A percentile compares a stretch with the other conserved stretches of the same genome.
Conservation (phyloP, 2,113 vertebrate genomes). For the Globicephala melas region DNA sequence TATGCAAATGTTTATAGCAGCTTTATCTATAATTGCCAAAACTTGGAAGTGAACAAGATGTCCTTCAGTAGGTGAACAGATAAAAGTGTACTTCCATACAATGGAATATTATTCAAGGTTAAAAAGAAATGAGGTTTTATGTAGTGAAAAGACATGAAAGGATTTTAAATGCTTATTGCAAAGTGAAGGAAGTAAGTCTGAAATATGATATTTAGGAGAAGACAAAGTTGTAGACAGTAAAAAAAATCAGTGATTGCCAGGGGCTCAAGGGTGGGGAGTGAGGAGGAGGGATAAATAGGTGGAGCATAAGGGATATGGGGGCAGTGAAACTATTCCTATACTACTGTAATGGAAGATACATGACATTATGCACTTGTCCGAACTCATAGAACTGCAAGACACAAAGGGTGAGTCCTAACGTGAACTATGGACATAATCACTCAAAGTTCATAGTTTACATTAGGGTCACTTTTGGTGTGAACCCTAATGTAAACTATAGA, state of each 20-base stretch:
- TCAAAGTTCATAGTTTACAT: neutral
- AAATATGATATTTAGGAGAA: neutral
- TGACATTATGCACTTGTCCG: neutral
- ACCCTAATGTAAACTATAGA: neutral
- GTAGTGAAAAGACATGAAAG: neutral
- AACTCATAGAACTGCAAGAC: neutral
- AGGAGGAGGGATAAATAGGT: neutral
- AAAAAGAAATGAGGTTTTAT: neutral
- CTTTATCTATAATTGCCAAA: neutral
- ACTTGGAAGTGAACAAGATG: neutral
- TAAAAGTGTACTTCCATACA: neutral
- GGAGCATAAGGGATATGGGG: neutral
- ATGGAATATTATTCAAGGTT: neutral
- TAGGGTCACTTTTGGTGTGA: neutral
- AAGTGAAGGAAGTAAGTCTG: neutral
- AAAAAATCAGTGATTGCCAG: neutral
- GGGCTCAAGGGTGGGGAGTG: neutral
- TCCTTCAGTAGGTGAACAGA: neutral
- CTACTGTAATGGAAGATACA: no score
- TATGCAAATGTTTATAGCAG: neutral
- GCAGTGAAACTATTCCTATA: neutral
- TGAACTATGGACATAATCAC: neutral
- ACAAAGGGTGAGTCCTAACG: neutral
- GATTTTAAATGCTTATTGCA: neutral
- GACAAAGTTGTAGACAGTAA: neutral